Conservation (phyloP, 2,888 invertebrate species). For the Drosophila buzzatii region DNA sequence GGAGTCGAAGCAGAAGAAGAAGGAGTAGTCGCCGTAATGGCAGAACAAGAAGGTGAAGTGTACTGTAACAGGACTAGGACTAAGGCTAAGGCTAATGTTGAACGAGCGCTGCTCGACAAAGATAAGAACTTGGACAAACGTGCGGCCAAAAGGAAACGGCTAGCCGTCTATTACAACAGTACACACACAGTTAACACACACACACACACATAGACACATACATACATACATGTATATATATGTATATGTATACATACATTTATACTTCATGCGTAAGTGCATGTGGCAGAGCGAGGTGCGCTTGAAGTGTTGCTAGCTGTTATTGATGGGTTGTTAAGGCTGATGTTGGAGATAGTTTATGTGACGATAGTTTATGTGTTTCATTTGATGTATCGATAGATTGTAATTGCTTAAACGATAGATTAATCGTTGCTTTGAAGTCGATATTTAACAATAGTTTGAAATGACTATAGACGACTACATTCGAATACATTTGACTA, state of each 20-base stretch:
- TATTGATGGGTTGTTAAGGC: neutral
- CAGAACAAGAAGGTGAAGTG: slow-evolving; percentile 24
- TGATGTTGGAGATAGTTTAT: neutral
- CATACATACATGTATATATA: neutral
- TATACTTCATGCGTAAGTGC: slow-evolving; percentile 9
- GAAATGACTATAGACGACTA: neutral
- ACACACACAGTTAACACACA: slow-evolving; percentile 29
- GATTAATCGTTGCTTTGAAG: neutral
- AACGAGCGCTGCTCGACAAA: slow-evolving; percentile 35
- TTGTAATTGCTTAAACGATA: neutral
- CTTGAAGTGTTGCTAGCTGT: neutral
- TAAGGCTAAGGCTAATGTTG: slow-evolving; percentile 40
- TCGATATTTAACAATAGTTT: neutral
- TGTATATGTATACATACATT: neutral
- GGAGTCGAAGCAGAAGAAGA: neutral
- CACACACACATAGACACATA: slow-evolving; percentile 1
- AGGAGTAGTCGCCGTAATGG: neutral
- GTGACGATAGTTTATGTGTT: neutral
- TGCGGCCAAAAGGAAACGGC: slow-evolving; percentile 62
- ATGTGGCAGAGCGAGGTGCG: slow-evolving; percentile 20
- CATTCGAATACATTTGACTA: too few relatives aligned
- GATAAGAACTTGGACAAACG: slow-evolving; percentile 55
- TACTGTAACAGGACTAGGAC: slow-evolving; percentile 27
- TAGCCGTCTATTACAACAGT: slow-evolving; percentile 73
- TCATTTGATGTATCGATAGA: neutral